Percentiles rank a stretch among this genome's conserved stretches.
Conservation (phyloP, 2,113 vertebrate species). For the Anas platyrhynchos region DNA sequence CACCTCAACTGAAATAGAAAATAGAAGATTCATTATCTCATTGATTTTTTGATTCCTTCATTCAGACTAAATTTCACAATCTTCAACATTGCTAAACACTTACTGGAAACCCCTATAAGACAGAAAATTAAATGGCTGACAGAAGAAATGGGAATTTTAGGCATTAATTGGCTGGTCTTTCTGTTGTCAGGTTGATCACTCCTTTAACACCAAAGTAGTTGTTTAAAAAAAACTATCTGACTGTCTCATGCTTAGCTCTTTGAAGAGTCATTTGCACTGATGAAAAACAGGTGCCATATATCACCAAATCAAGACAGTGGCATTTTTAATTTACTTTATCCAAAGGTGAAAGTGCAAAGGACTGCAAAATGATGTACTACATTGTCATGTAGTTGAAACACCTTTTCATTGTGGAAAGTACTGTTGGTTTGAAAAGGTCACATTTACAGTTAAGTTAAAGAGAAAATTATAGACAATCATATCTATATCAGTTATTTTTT, state of each 20-base stretch:
- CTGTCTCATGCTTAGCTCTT: not conserved
- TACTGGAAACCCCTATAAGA: not conserved
- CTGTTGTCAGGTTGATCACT: not conserved
- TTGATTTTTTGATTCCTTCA: not conserved
- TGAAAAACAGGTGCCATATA: not conserved
- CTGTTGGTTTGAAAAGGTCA: conserved; percentile 62
- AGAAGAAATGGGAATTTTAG: not conserved
- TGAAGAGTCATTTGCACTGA: not conserved
- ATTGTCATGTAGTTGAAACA: conserved; percentile 17
- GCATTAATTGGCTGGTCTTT: not conserved
- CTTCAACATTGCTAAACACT: not conserved
- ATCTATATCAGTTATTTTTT: not conserved
- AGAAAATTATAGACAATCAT: conserved; percentile 39
- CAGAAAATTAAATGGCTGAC: not conserved
- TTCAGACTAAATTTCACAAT: not conserved
- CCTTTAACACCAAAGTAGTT: not conserved
- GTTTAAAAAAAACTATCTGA: not conserved
- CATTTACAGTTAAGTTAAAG: conserved; percentile 44
- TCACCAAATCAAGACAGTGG: not conserved
- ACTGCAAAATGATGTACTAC: conserved; percentile 16
- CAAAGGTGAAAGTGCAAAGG: conserved; percentile 17
- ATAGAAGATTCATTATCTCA: not conserved
- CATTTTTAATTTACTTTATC: conserved; percentile 2
- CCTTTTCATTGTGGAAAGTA: conserved; percentile 58
- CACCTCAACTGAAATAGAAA: not conserved